Percentiles rank a stretch among this genome's conserved stretches.
These are phyloP conservation scores for Gallinago solitaria DNA, from an alignment of 2,797 vertebrate genomes.

Conservation along the genomic window DNA sequence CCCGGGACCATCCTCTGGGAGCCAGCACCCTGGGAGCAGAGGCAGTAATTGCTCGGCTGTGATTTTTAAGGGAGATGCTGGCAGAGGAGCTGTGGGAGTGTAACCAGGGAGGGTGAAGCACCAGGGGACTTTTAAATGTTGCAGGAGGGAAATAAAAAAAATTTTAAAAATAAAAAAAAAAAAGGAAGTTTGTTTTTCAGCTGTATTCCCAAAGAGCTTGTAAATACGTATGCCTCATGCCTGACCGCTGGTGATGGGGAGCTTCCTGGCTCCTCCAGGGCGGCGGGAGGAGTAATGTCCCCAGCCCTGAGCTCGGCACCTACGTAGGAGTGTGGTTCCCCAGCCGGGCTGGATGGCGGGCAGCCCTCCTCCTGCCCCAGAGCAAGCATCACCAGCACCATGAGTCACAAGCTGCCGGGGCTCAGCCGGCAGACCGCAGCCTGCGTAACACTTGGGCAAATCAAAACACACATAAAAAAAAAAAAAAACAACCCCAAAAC, in stretches of 20 bases:
- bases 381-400: not conserved
- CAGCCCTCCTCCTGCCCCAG: not conserved
- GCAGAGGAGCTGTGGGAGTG: conserved; percentile 48
- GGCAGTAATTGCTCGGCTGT: not conserved
- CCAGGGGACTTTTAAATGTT: conserved; percentile 8
- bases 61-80: conserved; percentile 10
- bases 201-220: not conserved
- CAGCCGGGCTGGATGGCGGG: accelerated
- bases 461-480: not conserved
- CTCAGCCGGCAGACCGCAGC: not conserved
- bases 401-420: not conserved
- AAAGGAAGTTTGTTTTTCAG: conserved; percentile 5
- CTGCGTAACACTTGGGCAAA: not conserved
- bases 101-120: not conserved
- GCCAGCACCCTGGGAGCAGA: not conserved
- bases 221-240: not conserved
- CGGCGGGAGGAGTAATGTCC: not conserved
- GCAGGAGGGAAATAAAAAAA: not conserved
- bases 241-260: not conserved
- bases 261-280: not conserved
- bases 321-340: not conserved
- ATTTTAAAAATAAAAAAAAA: too few relatives aligned
- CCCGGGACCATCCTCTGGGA: not conserved
- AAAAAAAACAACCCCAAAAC: not conserved
- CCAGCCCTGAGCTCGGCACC: not conserved